Evolutionary conservation across 2,797 vertebrate genomes (phyloP).

Genomic region (Trachops cirrhosus): DNA sequence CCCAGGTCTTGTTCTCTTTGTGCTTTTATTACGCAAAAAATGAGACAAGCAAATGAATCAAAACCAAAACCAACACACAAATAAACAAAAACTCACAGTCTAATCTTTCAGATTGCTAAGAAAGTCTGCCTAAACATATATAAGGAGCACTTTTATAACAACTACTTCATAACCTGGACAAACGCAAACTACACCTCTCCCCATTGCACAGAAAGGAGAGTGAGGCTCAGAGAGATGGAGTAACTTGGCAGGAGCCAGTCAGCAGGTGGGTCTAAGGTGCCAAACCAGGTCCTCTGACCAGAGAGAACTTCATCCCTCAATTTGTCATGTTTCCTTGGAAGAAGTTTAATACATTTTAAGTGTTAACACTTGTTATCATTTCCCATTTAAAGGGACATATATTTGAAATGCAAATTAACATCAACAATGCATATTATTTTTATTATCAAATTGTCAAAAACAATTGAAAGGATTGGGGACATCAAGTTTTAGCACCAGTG

Average conservation of each 20-base stretch:
- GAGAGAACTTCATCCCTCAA: not conserved
- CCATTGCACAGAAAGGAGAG: not conserved
- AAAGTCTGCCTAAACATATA: not conserved
- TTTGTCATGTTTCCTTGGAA: not conserved
- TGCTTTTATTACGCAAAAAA: not conserved
- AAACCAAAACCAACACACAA: not conserved
- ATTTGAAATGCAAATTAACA: slow-evolving; percentile 35
- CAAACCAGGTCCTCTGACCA: not conserved
- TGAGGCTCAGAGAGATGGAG: not conserved
- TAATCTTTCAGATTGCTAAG: not conserved
- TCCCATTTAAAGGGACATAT: not conserved
- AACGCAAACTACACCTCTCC: not conserved
- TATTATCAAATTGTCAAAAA: not conserved
- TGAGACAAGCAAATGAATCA: not conserved
- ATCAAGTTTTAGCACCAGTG: not conserved
- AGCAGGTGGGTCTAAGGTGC: not conserved
- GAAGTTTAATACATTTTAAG: not conserved
- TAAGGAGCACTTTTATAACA: not conserved
- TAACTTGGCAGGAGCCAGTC: not conserved
- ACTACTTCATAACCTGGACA: not conserved
- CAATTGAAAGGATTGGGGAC: not conserved
- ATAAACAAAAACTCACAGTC: not conserved
- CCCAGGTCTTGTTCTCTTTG: not conserved
- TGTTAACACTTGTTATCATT: not conserved
- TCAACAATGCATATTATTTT: not conserved